phyloP scores from a whole-genome alignment of 2,888 invertebrate genomes.

The Cyclophora punctaria region DNA sequence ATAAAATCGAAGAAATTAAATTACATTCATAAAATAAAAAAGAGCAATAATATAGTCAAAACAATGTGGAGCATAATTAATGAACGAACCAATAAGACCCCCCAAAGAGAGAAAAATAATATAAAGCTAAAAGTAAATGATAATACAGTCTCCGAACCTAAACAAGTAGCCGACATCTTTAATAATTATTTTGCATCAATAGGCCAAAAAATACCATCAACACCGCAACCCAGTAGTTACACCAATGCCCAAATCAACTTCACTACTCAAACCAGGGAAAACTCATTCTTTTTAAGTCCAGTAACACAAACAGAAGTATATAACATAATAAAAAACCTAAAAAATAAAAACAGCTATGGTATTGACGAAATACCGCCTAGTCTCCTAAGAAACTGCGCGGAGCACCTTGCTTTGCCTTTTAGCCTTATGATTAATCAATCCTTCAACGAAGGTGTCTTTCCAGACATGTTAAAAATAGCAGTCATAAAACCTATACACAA shows the following conservation, averaged over 20 bases:
- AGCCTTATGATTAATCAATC: constrained; percentile 6
- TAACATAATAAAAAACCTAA: constrained; percentile 5
- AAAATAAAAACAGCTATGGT: constrained; percentile 11
- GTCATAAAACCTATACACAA: constrained; percentile 12
- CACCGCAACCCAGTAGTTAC: background rate
- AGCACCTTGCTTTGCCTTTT: constrained; percentile 4
- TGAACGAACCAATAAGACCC: background rate
- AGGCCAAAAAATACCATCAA: background rate
- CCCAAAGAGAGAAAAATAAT: background rate
- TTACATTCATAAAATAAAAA: background rate
- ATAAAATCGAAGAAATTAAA: background rate
- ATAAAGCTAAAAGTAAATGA: background rate
- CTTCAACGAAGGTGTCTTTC: constrained; percentile 6
- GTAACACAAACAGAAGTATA: background rate
- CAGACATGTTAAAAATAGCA: constrained; percentile 7
- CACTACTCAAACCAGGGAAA: background rate
- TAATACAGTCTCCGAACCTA: background rate
- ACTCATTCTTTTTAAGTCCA: background rate
- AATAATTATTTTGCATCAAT: background rate
- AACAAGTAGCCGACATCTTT: background rate
- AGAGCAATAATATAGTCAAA: background rate
- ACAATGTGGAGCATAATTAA: constrained; percentile 3
- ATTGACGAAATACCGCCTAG: constrained; percentile 9
- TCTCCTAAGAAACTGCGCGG: constrained; percentile 6
- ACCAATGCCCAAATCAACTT: background rate